Percentiles rank a stretch among this genome's conserved stretches.
Evolutionary conservation across 1,140 invertebrate genomes (phyloP).

Genomic region (Dendrolimus kikuchii): DNA sequence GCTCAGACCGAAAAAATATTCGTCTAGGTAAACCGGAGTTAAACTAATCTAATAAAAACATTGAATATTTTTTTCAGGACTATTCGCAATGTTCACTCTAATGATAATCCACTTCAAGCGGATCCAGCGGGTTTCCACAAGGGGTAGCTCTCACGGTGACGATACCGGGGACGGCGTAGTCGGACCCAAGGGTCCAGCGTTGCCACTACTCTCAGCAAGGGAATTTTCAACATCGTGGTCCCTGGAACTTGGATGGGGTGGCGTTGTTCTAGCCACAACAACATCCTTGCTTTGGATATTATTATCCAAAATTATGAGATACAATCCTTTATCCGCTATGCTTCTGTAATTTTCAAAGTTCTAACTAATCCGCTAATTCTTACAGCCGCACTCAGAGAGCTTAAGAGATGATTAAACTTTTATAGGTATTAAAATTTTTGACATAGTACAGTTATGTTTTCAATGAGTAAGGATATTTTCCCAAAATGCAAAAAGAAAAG

Average conservation of each 20-base stretch:
- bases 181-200: conserved; percentile 62
- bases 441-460: too few relatives aligned
- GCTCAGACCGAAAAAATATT: too few relatives aligned
- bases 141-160: conserved; percentile 69
- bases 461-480: too few relatives aligned
- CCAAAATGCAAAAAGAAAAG: too few relatives aligned
- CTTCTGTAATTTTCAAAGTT: conserved; percentile 73
- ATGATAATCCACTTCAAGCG: conserved; percentile 93
- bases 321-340: conserved; percentile 84
- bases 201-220: conserved; percentile 74
- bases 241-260: conserved; percentile 86
- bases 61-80: conserved; percentile 73
- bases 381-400: neutral
- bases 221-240: conserved; percentile 87
- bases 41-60: too few relatives aligned
- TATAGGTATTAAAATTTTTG: too few relatives aligned
- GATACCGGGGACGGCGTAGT: conserved; percentile 82
- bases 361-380: neutral
- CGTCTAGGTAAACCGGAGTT: too few relatives aligned
- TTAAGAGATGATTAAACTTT: neutral
- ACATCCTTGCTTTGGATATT: conserved; percentile 89
- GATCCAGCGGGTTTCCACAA: conserved; percentile 75
- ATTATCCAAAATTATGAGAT: conserved; percentile 91
- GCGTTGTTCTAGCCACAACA: conserved; percentile 83
- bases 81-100: conserved; percentile 90